These are phyloP conservation scores for Frieseomelitta varia DNA, from an alignment of 1,140 invertebrate species.

Conservation along the genomic window DNA sequence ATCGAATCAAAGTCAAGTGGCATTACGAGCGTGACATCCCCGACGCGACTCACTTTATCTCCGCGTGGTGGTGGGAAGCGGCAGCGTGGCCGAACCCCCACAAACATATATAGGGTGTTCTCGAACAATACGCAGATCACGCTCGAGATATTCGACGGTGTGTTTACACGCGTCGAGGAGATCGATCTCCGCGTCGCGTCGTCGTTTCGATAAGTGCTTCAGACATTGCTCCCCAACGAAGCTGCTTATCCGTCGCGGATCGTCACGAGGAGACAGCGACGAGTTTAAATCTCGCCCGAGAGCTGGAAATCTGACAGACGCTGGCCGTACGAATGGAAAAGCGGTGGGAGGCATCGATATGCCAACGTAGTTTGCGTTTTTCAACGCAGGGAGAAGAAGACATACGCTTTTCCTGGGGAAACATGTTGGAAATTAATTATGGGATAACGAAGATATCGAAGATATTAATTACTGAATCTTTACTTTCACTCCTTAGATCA, in stretches of 20 bases:
- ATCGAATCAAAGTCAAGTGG: constrained; percentile 62
- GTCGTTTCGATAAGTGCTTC: constrained; percentile 26
- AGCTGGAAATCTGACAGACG: neutral
- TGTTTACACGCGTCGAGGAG: constrained; percentile 35
- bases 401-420: constrained; percentile 62
- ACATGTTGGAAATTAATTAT: no score
- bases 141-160: constrained; percentile 52
- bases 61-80: constrained; percentile 36
- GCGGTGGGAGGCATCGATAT: neutral
- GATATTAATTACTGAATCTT: no score
- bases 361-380: neutral
- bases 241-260: neutral
- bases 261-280: neutral
- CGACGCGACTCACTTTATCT: constrained; percentile 48
- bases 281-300: neutral
- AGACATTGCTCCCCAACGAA: neutral
- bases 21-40: constrained; percentile 52
- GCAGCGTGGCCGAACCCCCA: constrained; percentile 18
- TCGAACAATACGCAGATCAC: constrained; percentile 46
- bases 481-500: no score
- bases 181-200: constrained; percentile 50
- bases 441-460: no score
- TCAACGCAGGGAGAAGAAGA: constrained; percentile 1
- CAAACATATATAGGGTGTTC: constrained; percentile 30
- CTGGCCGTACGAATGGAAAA: neutral